Conservation (phyloP, 1,140 invertebrate species). For the Drosophila rhopaloa region DNA sequence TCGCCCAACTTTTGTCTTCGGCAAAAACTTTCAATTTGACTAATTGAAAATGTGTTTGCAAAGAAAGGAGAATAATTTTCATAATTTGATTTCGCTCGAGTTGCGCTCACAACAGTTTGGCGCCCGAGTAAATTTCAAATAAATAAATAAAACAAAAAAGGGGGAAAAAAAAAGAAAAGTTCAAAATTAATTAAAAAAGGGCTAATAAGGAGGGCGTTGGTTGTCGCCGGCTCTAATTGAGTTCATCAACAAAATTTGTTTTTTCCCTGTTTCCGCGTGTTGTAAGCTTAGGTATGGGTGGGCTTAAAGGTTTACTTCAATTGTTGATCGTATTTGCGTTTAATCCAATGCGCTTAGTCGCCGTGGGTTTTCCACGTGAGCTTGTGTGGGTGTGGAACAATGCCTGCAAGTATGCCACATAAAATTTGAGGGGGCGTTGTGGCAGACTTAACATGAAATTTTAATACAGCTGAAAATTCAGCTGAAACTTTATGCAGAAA, state of each 20-base stretch:
- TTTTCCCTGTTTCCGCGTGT: conserved; percentile 11
- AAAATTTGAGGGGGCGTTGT: conserved; percentile 22
- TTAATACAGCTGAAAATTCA: conserved; percentile 22
- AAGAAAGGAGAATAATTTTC: conserved; percentile 63
- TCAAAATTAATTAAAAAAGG: conserved; percentile 72
- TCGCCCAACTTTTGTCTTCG: conserved; percentile 34
- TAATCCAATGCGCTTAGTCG: conserved; percentile 73
- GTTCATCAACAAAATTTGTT: conserved; percentile 72
- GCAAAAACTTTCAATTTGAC: conserved; percentile 60
- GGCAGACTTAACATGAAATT: conserved; percentile 12
- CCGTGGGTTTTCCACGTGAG: conserved; percentile 43
- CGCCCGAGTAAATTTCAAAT: conserved; percentile 39
- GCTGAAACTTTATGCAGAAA: conserved; percentile 9
- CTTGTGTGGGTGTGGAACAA: conserved; percentile 16
- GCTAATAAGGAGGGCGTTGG: conserved; percentile 23
- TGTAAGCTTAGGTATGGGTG: conserved; percentile 56
- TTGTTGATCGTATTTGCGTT: conserved; percentile 52
- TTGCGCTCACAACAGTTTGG: conserved; percentile 37
- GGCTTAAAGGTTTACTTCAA: conserved; percentile 62
- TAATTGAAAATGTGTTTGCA: conserved; percentile 70
- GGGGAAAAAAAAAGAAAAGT: conserved; percentile 18
- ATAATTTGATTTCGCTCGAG: conserved; percentile 70
- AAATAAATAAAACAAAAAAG: conserved; percentile 36
- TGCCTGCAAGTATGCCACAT: conserved; percentile 34
- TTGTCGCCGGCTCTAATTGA: conserved; percentile 57